These are phyloP conservation scores for Vombatus ursinus DNA, from an alignment of 2,113 vertebrate species.

Conservation along the genomic window DNA sequence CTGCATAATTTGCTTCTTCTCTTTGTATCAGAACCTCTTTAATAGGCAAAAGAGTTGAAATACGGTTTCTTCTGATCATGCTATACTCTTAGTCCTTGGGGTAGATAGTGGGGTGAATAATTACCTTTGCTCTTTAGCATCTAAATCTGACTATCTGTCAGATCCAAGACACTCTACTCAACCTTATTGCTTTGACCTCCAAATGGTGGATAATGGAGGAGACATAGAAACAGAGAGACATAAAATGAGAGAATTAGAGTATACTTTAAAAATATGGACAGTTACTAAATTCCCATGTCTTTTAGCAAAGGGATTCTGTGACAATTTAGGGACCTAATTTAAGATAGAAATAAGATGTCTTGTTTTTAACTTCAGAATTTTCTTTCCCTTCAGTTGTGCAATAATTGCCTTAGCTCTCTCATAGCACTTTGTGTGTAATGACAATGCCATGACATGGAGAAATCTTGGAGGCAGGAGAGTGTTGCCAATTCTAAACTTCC, in stretches of 20 bases:
- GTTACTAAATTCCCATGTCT: neutral
- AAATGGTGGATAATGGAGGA: neutral
- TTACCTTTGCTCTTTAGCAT: neutral
- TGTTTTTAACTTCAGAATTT: neutral
- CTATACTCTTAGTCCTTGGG: neutral
- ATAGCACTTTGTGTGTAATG: neutral
- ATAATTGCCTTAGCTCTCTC: neutral
- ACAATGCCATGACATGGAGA: neutral
- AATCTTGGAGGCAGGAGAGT: neutral
- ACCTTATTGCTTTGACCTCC: neutral
- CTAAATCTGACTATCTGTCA: neutral
- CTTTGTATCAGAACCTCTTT: no score
- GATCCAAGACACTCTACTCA: neutral
- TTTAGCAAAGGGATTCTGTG: neutral
- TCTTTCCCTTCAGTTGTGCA: neutral
- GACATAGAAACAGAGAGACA: neutral
- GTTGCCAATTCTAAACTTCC: neutral
- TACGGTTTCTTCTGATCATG: no score
- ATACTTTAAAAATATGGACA: no score
- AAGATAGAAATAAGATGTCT: neutral
- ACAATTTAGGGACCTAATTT: neutral
- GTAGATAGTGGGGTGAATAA: neutral
- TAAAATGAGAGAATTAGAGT: neutral
- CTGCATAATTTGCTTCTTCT: no score
- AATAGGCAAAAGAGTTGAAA: no score